phyloP scores from a whole-genome alignment of 2,888 invertebrate genomes.

The Odontothrips loti region DNA sequence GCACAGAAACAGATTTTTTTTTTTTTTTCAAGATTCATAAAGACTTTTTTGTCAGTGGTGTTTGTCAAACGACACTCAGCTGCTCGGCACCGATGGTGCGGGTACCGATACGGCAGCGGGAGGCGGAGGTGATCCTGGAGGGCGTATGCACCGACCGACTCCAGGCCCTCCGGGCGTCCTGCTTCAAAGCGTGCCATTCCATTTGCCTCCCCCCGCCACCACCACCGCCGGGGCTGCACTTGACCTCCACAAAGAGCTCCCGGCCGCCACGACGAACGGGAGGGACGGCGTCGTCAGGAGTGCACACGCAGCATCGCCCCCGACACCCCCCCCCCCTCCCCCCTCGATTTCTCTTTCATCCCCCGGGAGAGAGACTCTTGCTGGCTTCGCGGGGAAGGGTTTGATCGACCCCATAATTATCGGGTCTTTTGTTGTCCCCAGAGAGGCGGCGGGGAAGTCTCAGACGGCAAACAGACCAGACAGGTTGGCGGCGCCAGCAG shows the following conservation, averaged over 20 bases:
- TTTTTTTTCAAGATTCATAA: too few relatives aligned
- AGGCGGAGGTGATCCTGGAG: not conserved
- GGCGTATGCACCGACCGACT: not conserved
- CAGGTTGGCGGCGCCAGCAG: too few relatives aligned
- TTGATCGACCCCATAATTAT: slow-evolving; percentile 7
- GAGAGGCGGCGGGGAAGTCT: too few relatives aligned
- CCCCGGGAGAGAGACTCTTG: not conserved
- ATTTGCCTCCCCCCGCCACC: too few relatives aligned
- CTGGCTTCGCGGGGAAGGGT: not conserved
- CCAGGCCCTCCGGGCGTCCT: not conserved
- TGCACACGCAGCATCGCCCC: not conserved
- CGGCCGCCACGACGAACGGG: not conserved
- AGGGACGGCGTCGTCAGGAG: not conserved
- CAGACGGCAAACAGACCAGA: too few relatives aligned
- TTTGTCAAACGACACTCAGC: too few relatives aligned
- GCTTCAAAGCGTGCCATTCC: not conserved
- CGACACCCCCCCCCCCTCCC: not conserved
- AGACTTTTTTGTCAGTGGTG: too few relatives aligned
- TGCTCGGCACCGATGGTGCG: too few relatives aligned
- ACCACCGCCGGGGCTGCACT: too few relatives aligned
- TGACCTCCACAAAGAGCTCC: not conserved
- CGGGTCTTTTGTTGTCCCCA: not conserved
- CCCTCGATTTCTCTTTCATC: not conserved
- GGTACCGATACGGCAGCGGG: too few relatives aligned
- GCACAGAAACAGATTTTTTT: too few relatives aligned